Conservation (phyloP, 1,140 invertebrate species). For the Bilobella aurantiaca region DNA sequence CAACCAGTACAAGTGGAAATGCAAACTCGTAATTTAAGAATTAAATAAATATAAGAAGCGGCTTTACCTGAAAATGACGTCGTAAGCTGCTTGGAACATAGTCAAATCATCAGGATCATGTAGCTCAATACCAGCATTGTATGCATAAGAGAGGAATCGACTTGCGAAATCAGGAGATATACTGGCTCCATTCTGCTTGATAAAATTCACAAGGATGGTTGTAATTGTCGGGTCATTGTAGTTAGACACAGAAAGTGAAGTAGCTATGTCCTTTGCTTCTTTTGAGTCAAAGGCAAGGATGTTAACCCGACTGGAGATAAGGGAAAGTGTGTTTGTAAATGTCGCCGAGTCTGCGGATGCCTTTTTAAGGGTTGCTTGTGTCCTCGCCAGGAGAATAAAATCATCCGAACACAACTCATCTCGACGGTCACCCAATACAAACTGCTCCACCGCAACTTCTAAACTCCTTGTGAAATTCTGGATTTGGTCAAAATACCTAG, state of each 20-base stretch:
- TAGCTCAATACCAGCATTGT: slow-evolving; percentile 43
- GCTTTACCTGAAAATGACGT: slow-evolving; percentile 12
- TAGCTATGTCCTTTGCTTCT: slow-evolving; percentile 8
- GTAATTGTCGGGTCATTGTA: slow-evolving; percentile 8
- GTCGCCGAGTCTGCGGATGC: slow-evolving; percentile 15
- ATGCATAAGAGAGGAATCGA: slow-evolving; percentile 43
- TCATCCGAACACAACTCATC: neutral
- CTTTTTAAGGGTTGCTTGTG: slow-evolving; percentile 5
- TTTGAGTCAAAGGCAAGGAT: slow-evolving; percentile 9
- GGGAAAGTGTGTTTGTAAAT: slow-evolving; percentile 10
- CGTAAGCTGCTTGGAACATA: slow-evolving; percentile 4
- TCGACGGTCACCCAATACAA: too few species aligned
- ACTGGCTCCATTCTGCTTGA: slow-evolving; percentile 36
- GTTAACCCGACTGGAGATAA: neutral
- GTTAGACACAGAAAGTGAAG: neutral
- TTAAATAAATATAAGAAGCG: neutral
- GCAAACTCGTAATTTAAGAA: neutral
- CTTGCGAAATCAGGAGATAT: slow-evolving; percentile 39
- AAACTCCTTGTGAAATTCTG: slow-evolving; percentile 6
- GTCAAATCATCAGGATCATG: neutral
- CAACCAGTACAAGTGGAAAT: too few species aligned
- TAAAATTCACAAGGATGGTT: slow-evolving; percentile 2
- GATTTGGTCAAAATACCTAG: slow-evolving; percentile 19
- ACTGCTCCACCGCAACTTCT: slow-evolving; percentile 4
- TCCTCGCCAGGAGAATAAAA: slow-evolving; percentile 2